Conservation (phyloP, 2,797 vertebrate genomes). For the Alauda arvensis region DNA sequence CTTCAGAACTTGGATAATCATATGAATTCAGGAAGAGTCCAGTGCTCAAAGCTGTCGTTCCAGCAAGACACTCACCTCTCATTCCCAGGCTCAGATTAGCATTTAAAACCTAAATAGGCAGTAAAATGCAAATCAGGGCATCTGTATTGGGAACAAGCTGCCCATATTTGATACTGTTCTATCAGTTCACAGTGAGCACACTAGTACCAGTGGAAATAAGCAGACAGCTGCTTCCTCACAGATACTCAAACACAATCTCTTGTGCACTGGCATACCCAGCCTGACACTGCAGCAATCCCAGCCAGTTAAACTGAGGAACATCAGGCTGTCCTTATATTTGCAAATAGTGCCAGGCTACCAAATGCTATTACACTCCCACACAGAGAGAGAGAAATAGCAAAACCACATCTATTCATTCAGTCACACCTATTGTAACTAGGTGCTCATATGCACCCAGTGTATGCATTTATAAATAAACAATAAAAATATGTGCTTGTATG, state of each 20-base stretch:
- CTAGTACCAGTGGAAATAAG: not conserved
- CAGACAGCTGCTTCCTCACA: not conserved
- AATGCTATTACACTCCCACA: not conserved
- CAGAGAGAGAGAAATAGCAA: not conserved
- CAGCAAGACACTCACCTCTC: not conserved
- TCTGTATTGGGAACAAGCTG: not conserved
- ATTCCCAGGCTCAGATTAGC: not conserved
- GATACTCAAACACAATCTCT: not conserved
- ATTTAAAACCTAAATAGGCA: constrained; percentile 11
- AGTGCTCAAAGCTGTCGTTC: not conserved
- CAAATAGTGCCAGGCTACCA: constrained; percentile 2
- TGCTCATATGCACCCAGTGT: not conserved
- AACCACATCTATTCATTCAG: not conserved
- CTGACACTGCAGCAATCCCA: not conserved
- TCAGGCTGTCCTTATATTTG: not conserved
- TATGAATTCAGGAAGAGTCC: not conserved
- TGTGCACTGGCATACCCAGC: not conserved
- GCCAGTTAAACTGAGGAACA: not conserved
- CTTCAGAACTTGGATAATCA: not conserved
- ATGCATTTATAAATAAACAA: not conserved
- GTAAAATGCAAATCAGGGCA: constrained; percentile 14
- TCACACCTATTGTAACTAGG: not conserved
- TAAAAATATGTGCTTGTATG: not conserved
- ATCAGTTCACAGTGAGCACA: not conserved
- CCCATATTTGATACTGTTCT: not conserved